These are phyloP conservation scores for Pegoplata infirma DNA, from an alignment of 2,888 invertebrate species.

Conservation along the genomic window DNA sequence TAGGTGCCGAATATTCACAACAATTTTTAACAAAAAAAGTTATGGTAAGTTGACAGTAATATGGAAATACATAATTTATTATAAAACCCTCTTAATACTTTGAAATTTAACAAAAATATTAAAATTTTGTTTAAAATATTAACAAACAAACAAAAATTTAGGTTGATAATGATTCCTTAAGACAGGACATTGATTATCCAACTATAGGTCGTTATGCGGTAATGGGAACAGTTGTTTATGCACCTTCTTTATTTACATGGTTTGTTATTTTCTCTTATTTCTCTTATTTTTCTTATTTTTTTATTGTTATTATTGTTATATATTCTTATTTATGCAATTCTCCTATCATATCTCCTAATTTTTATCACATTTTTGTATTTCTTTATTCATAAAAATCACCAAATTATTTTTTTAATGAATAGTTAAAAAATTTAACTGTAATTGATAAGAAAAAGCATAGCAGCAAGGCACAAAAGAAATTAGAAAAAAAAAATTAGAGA, in stretches of 20 bases:
- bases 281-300: constrained; percentile 15
- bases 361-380: constrained; percentile 16
- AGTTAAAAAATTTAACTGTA: neutral
- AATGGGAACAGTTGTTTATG: constrained; percentile 81
- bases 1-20: constrained; percentile 88
- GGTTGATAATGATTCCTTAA: constrained; percentile 64
- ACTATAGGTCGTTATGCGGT: constrained; percentile 81
- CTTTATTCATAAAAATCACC: neutral
- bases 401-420: neutral
- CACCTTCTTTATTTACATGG: constrained; percentile 82
- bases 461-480: neutral
- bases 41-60: constrained; percentile 79
- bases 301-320: no score
- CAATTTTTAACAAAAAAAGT: constrained; percentile 85
- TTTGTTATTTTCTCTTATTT: constrained; percentile 73
- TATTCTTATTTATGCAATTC: no score
- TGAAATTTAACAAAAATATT: constrained; percentile 7
- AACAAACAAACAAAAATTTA: constrained; percentile 54
- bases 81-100: neutral
- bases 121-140: constrained; percentile 52
- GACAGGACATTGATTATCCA: constrained; percentile 79
- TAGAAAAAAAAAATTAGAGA: neutral
- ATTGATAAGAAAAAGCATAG: neutral
- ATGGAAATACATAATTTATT: neutral
- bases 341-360: no score